These are phyloP conservation scores for Rattus rattus DNA, from an alignment of 2,113 vertebrate genomes.

Conservation along the genomic window DNA sequence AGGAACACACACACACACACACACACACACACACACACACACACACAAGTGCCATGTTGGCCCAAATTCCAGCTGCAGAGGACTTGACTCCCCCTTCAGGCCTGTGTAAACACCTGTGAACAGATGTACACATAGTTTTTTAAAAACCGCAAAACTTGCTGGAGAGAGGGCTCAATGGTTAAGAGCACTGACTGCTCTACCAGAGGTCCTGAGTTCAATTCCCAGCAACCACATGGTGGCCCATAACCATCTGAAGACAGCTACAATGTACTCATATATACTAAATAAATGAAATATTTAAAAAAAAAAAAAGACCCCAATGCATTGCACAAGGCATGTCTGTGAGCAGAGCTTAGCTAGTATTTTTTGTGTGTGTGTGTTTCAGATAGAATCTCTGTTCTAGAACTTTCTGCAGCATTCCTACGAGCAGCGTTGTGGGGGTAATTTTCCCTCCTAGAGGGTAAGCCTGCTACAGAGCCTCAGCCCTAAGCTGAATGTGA, in stretches of 20 bases:
- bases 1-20: not conserved
- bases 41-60: not conserved
- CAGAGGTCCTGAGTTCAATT: no score
- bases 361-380: no score
- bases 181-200: no score
- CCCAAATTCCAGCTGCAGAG: not conserved
- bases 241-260: no score
- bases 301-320: not conserved
- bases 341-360: not conserved
- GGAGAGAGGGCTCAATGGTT: no score
- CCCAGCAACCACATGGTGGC: no score
- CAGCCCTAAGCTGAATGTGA: not conserved
- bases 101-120: not conserved
- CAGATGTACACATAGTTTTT: no score
- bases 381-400: not conserved
- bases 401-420: not conserved
- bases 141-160: not conserved
- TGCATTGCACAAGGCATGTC: not conserved
- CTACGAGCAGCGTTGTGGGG: accelerated
- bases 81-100: not conserved
- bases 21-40: no score
- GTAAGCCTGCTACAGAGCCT: no score
- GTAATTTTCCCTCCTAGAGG: accelerated
- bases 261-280: no score
- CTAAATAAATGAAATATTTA: no score